phyloP scores from a whole-genome alignment of 1,140 invertebrate genomes.

The Ditylenchus dipsaci region DNA sequence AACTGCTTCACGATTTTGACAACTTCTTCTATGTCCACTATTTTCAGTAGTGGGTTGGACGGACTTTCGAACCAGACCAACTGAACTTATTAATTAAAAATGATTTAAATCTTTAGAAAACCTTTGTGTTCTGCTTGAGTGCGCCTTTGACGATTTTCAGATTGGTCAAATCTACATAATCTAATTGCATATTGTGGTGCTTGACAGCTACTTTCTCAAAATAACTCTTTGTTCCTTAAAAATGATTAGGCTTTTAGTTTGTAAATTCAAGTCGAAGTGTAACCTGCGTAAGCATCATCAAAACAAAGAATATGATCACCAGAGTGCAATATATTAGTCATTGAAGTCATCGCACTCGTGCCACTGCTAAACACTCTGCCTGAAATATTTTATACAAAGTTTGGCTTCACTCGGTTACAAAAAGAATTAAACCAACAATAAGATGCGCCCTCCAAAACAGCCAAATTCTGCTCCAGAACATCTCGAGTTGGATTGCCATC shows the following conservation, averaged over 20 bases:
- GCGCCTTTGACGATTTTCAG: conserved; percentile 67
- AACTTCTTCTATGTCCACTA: conserved; percentile 78
- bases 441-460: conserved; percentile 81
- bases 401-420: too few species aligned
- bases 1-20: conserved; percentile 65
- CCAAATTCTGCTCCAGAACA: conserved; percentile 80
- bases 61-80: conserved; percentile 95
- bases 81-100: background rate
- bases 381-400: too few species aligned
- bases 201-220: conserved; percentile 61
- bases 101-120: background rate
- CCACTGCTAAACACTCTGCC: conserved; percentile 81
- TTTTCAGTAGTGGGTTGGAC: conserved; percentile 89
- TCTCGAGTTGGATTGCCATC: conserved; percentile 91
- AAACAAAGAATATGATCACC: conserved; percentile 87
- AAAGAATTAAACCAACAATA: conserved; percentile 68
- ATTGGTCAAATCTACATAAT: conserved; percentile 73
- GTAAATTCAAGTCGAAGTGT: background rate
- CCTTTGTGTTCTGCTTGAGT: conserved; percentile 77
- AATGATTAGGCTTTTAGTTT: background rate
- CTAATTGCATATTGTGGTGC: conserved; percentile 53
- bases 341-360: conserved; percentile 74
- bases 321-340: conserved; percentile 70
- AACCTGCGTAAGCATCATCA: conserved; percentile 90
- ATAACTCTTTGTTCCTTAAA: conserved; percentile 67